Percentiles rank a stretch among this genome's conserved stretches.
phyloP scores from a whole-genome alignment of 2,113 vertebrate genomes.

The Sylvietta virens region DNA sequence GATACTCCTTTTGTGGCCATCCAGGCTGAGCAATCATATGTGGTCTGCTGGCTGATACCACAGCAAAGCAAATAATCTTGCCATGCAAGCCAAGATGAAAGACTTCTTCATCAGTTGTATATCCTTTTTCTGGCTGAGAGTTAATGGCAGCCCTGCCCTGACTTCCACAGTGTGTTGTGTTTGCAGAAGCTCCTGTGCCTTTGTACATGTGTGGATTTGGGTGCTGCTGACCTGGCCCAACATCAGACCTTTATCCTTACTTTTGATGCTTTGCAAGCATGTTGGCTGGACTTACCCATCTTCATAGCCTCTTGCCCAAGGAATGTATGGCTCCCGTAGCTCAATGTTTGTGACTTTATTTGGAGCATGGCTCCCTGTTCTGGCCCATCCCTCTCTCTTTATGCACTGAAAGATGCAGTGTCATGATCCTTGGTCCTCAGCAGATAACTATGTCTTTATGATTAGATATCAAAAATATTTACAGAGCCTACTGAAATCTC shows the following conservation, averaged over 20 bases:
- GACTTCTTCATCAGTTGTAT: not conserved
- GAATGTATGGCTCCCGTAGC: not conserved
- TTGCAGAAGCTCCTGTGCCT: not conserved
- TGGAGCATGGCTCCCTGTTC: not conserved
- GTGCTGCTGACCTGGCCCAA: not conserved
- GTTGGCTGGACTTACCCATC: not conserved
- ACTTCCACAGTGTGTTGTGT: accelerated
- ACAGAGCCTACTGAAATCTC: not conserved
- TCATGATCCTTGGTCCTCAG: not conserved
- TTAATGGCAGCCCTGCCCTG: not conserved
- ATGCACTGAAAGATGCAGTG: not conserved
- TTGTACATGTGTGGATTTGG: not conserved
- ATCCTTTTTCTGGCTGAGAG: not conserved
- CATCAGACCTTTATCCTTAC: not conserved
- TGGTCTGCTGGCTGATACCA: not conserved
- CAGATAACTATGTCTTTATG: not conserved
- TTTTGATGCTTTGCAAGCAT: not conserved
- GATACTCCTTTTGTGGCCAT: not conserved
- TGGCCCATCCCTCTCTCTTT: not conserved
- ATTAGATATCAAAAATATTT: not conserved
- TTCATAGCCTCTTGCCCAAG: not conserved
- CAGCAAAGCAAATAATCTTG: not conserved
- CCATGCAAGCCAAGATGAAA: not conserved
- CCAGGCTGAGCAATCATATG: not conserved
- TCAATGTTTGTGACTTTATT: not conserved